Conservation (phyloP, 2,113 vertebrate genomes). For the Nothoprocta perdicaria region DNA sequence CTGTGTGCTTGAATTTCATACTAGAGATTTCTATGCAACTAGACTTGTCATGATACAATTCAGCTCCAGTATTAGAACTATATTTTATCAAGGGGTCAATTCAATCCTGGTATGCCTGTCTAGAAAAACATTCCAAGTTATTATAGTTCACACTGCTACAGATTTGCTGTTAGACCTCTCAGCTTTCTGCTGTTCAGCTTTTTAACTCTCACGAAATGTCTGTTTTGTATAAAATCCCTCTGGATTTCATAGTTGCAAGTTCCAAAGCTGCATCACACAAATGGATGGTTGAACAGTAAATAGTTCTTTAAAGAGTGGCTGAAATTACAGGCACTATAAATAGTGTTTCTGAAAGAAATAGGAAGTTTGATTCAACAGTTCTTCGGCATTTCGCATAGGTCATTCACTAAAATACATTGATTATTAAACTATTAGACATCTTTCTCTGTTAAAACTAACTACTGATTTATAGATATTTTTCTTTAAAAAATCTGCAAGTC, state of each 20-base stretch:
- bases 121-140: constrained; percentile 16
- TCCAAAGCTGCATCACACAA: constrained; percentile 21
- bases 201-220: constrained; percentile 37
- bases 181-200: constrained; percentile 16
- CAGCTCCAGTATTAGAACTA: constrained; percentile 1
- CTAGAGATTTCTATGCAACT: background rate
- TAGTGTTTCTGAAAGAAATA: background rate
- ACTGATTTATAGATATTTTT: background rate
- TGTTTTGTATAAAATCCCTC: constrained; percentile 58
- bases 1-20: background rate
- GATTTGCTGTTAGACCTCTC: constrained; percentile 47
- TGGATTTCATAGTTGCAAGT: background rate
- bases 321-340: background rate
- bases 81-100: background rate
- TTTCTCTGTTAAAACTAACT: background rate
- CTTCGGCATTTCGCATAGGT: background rate
- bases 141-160: constrained; percentile 26
- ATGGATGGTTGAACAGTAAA: constrained; percentile 24
- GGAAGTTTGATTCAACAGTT: background rate
- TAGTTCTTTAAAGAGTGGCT: constrained; percentile 23
- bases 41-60: background rate
- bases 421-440: background rate
- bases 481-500: background rate
- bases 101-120: constrained; percentile 24
- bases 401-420: background rate